These are phyloP conservation scores for Psylliodes chrysocephalus DNA, from an alignment of 2,888 invertebrate species.

Conservation along the genomic window DNA sequence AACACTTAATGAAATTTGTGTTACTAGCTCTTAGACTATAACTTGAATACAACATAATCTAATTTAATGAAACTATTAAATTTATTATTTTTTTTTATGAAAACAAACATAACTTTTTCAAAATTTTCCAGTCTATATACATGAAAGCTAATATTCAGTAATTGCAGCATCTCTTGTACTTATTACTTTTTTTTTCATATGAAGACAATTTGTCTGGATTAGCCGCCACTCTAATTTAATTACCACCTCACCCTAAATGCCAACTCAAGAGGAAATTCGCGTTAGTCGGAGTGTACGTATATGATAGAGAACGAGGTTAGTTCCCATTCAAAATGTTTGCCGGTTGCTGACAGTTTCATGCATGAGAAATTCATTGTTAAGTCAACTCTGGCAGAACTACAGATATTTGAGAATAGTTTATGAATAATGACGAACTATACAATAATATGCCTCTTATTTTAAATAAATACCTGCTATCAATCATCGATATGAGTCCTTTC, in stretches of 20 bases:
- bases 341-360: constrained; percentile 31
- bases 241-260: constrained; percentile 9
- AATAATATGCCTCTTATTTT: constrained; percentile 26
- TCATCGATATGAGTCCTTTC: constrained; percentile 15
- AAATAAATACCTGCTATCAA: constrained; percentile 16
- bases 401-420: constrained; percentile 31
- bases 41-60: too few relatives aligned
- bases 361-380: constrained; percentile 31
- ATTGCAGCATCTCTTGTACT: too few relatives aligned
- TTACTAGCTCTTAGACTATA: too few relatives aligned
- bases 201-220: constrained; percentile 8
- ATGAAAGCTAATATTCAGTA: too few relatives aligned
- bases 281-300: constrained; percentile 9
- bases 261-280: constrained; percentile 3
- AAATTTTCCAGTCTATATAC: too few relatives aligned
- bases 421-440: constrained; percentile 25
- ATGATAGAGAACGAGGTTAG: constrained; percentile 29
- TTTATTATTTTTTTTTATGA: too few relatives aligned
- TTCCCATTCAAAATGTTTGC: constrained; percentile 27
- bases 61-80: too few relatives aligned
- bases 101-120: too few relatives aligned
- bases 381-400: constrained; percentile 22
- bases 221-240: constrained; percentile 7
- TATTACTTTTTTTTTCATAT: not conserved
- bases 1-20: too few relatives aligned